Evolutionary conservation across 2,888 invertebrate species (phyloP).

Genomic region (Thera britannica): DNA sequence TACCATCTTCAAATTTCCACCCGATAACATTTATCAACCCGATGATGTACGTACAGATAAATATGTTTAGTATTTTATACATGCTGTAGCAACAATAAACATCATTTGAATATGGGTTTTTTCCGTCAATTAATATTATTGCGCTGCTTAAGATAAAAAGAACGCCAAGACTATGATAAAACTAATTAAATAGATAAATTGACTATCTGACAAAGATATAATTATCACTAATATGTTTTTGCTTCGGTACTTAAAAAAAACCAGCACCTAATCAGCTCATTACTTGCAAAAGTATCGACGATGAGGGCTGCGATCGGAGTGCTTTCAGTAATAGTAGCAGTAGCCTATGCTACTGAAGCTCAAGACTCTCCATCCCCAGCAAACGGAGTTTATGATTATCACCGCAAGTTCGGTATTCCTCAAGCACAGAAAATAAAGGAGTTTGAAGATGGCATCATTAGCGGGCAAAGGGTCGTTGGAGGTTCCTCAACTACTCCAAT

Average conservation of each 20-base stretch:
- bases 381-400: conserved; percentile 52
- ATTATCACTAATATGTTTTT: conserved; percentile 6
- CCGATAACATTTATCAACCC: no score
- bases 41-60: no score
- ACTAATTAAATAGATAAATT: conserved; percentile 4
- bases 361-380: conserved; percentile 18
- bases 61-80: no score
- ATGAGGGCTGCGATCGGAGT: conserved; percentile 9
- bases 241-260: conserved; percentile 2
- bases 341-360: conserved; percentile 33
- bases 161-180: conserved; percentile 6
- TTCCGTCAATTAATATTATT: background rate
- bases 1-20: no score
- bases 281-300: conserved; percentile 2
- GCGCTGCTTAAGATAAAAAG: background rate
- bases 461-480: conserved; percentile 48
- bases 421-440: conserved; percentile 51
- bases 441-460: conserved; percentile 46
- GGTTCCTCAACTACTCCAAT: conserved; percentile 48
- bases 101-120: no score
- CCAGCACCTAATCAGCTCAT: background rate
- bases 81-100: no score
- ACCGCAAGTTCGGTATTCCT: conserved; percentile 50
- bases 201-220: background rate
- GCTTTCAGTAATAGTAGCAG: conserved; percentile 35